Percentiles rank a stretch among this genome's conserved stretches.
These are phyloP conservation scores for Salmo trutta DNA, from an alignment of 2,797 vertebrate genomes.

Conservation along the genomic window DNA sequence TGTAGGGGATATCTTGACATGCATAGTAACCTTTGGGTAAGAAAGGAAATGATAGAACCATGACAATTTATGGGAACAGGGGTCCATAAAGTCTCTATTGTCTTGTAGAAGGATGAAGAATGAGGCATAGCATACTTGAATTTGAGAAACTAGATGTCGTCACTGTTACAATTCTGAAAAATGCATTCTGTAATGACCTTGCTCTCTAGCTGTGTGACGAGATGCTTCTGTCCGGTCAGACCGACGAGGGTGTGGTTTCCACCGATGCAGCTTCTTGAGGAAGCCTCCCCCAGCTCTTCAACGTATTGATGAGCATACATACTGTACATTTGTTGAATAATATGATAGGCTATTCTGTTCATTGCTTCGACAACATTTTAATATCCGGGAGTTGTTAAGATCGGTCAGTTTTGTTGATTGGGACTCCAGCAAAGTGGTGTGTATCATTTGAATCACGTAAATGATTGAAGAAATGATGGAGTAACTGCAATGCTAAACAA, in stretches of 20 bases:
- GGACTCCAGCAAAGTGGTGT: neutral
- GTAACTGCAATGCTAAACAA: neutral
- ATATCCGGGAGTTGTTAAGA: neutral
- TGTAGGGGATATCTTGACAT: too few relatives aligned
- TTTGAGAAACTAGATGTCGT: neutral
- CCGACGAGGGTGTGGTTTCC: conserved; percentile 18
- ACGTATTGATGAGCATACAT: neutral
- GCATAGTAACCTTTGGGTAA: too few relatives aligned
- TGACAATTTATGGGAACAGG: too few relatives aligned
- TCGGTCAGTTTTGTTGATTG: neutral
- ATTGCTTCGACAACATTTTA: neutral
- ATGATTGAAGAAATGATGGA: neutral
- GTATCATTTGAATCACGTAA: neutral
- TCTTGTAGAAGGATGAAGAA: neutral
- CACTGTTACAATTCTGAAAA: neutral
- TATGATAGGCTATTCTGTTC: neutral
- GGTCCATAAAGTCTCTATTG: too few relatives aligned
- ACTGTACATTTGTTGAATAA: neutral
- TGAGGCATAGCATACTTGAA: neutral
- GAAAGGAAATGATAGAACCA: too few relatives aligned
- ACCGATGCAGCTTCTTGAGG: conserved; percentile 4
- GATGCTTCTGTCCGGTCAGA: neutral
- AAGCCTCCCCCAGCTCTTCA: neutral
- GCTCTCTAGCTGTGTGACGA: neutral
- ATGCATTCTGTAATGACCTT: neutral